phyloP scores from a whole-genome alignment of 2,888 invertebrate genomes.

The Isotomurus palustris region DNA sequence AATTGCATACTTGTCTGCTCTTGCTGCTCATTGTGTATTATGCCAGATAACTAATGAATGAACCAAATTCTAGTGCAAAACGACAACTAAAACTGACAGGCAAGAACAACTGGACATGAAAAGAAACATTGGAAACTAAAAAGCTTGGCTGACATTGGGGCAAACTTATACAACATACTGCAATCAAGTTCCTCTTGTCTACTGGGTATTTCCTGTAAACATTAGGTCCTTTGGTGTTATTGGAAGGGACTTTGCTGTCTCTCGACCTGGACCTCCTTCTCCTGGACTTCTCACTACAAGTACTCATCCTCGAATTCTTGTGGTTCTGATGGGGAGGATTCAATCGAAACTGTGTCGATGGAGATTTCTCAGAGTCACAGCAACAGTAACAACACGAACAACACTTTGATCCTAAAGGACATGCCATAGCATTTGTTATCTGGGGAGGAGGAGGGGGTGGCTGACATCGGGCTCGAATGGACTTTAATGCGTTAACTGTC shows the following conservation, averaged over 20 bases:
- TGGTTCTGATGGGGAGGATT: background rate
- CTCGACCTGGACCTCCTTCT: conserved; percentile 39
- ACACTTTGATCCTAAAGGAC: conserved; percentile 25
- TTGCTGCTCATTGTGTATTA: too few relatives aligned
- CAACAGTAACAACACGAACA: conserved; percentile 44
- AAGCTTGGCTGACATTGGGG: too few relatives aligned
- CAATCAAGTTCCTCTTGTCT: conserved; percentile 9
- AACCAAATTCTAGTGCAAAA: too few relatives aligned
- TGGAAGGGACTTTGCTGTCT: conserved; percentile 30
- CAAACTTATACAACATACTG: background rate
- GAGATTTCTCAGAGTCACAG: conserved; percentile 23
- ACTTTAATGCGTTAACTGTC: conserved; percentile 42
- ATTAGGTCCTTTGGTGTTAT: conserved; percentile 9
- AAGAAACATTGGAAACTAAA: too few relatives aligned
- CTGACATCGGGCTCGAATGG: conserved; percentile 21
- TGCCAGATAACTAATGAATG: too few relatives aligned
- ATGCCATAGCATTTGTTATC: conserved; percentile 9
- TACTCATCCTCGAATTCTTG: conserved; percentile 10
- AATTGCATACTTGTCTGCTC: too few relatives aligned
- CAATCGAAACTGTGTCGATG: conserved; percentile 3
- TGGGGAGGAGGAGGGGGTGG: conserved; percentile 27
- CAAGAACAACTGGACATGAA: too few relatives aligned
- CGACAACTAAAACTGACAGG: too few relatives aligned
- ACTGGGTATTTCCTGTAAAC: conserved; percentile 6
- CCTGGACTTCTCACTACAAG: conserved; percentile 28